phyloP scores from a whole-genome alignment of 2,888 invertebrate species.

The Schrankia costaestrigalis region DNA sequence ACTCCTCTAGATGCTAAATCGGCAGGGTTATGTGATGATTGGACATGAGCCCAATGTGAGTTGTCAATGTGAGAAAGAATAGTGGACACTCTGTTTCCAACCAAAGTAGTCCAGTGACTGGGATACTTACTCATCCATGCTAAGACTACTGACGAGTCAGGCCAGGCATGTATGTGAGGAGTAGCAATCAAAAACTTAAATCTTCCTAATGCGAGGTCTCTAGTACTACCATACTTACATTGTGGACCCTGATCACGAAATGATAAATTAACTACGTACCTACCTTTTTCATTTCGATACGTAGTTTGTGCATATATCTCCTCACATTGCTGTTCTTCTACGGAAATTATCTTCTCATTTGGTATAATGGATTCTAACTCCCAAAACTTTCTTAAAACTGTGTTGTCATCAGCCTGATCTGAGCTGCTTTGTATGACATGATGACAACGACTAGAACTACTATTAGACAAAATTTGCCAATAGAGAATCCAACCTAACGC shows the following conservation, averaged over 20 bases:
- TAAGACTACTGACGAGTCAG: background rate
- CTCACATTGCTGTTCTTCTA: no score
- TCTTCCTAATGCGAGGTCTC: constrained; percentile 1
- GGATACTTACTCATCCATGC: constrained; percentile 1
- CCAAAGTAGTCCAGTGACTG: constrained; percentile 1
- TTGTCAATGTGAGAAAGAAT: constrained; percentile 1
- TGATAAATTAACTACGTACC: constrained; percentile 22
- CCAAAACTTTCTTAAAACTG: no score
- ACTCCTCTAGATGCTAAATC: background rate
- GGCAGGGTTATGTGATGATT: background rate
- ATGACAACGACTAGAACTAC: no score
- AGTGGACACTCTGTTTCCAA: constrained; percentile 1
- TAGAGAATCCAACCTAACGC: no score
- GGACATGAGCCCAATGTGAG: background rate
- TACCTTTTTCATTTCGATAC: constrained; percentile 12
- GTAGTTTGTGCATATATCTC: no score
- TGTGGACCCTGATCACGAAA: constrained; percentile 9
- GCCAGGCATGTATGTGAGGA: background rate
- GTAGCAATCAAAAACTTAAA: constrained; percentile 1
- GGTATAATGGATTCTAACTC: no score
- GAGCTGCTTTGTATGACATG: no score
- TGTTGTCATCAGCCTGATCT: no score
- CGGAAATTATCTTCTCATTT: no score
- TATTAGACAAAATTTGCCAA: no score
- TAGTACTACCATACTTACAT: constrained; percentile 1